Evolutionary conservation across 2,888 invertebrate genomes (phyloP).

Genomic region (Apomyelois bistriatella): DNA sequence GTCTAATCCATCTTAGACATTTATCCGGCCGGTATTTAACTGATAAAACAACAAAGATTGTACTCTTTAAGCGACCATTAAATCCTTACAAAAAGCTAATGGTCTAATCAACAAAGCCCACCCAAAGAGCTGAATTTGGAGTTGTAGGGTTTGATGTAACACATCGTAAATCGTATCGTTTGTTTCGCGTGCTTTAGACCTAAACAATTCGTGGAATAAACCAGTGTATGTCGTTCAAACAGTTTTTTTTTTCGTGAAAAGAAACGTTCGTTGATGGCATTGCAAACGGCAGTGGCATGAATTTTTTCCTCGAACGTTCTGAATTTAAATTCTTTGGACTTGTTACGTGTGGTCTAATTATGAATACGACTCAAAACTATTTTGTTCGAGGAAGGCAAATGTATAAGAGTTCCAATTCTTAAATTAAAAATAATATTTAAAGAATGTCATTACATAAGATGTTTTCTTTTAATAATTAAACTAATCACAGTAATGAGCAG

Average conservation of each 20-base stretch:
- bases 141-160: constrained; percentile 63
- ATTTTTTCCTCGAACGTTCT: constrained; percentile 66
- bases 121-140: constrained; percentile 67
- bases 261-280: constrained; percentile 61
- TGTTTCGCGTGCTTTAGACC: constrained; percentile 47
- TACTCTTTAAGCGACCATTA: constrained; percentile 57
- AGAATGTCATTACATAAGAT: constrained; percentile 15
- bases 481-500: too few relatives aligned
- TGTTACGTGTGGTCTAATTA: constrained; percentile 76
- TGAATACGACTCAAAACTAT: constrained; percentile 42
- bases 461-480: not conserved
- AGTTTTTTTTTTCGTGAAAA: constrained; percentile 55
- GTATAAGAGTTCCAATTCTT: not conserved
- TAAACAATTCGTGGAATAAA: constrained; percentile 62
- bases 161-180: constrained; percentile 65
- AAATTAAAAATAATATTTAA: not conserved
- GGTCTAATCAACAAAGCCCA: constrained; percentile 59
- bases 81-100: constrained; percentile 67
- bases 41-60: constrained; percentile 54
- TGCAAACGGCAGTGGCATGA: constrained; percentile 57
- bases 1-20: constrained; percentile 28
- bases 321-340: constrained; percentile 71
- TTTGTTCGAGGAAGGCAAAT: constrained; percentile 5
- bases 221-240: constrained; percentile 66
- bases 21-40: constrained; percentile 28